Evolutionary conservation across 2,888 invertebrate genomes (phyloP), one percentile per base, ranked within the genome.

Genomic region (Lepidocyrtinus sp.): DNA sequence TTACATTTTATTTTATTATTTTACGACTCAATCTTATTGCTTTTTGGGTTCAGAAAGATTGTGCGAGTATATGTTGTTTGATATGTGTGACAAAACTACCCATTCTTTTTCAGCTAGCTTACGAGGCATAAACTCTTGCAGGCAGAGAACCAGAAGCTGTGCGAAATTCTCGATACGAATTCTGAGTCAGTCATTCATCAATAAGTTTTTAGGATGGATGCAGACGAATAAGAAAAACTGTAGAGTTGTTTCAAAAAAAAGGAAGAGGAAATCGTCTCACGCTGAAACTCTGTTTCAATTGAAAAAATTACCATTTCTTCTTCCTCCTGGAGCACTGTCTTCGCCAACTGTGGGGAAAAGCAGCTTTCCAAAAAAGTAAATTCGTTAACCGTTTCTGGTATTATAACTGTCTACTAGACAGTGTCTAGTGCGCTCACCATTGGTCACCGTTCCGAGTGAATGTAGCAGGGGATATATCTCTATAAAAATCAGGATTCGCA

Each of bases 391-490:
- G n/a, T n/a, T n/a, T n/a, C n/a, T n/a, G n/a, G n/a, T n/a, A n/a
- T n/a, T n/a, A n/a, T n/a, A 36, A 7, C 12, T 12, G 12, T 36
- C 5, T 36, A 7, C 36, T 12, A 12, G 36, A 36, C 5, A 36
- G 36, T 12, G 36, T 5, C 36, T 36, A 36, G 36, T 36, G 36
- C 36, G 36, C 5, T 36, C 36, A 36, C 12, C 36, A 36, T 50
- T 12, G 15, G 50, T 12, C 50, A 50, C 50, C 50, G 50, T 50
- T 50, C 50, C 50, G 50, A 17, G 50, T 50, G 50, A 50, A 50
- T 50, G 17, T 62, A 45, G 46, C 55, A 62, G 46, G 71, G 71
- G 63, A 63, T 45, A 71, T 61, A 50, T 71, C 25, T 63, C 63
- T 19, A 12, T 15, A 7, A 62, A 24, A 25, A 9, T 15, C 7